A percentile compares a stretch with the other conserved stretches of the same genome.
These are phyloP conservation scores for Nasonia oneida DNA, from an alignment of 2,888 invertebrate genomes.

Conservation along the genomic window DNA sequence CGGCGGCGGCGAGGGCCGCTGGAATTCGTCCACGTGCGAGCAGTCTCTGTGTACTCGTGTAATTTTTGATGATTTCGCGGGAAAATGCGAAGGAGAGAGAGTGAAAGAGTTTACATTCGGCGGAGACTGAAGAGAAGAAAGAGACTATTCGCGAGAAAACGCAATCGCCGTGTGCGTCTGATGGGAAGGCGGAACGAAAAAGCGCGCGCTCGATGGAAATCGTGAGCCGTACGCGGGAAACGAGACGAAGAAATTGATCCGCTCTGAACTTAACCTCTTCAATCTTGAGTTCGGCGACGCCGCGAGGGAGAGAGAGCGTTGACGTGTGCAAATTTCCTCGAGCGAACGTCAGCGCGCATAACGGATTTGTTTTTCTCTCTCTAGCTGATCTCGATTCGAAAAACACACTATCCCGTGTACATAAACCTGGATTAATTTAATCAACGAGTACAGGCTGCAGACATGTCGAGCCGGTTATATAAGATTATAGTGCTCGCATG, in stretches of 20 bases:
- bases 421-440: too few species aligned
- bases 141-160: neutral
- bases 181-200: neutral
- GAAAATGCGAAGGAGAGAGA: too few species aligned
- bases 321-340: constrained; percentile 34
- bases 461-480: neutral
- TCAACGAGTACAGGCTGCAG: too few species aligned
- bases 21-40: neutral
- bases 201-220: constrained; percentile 42
- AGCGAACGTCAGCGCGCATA: neutral
- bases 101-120: too few species aligned
- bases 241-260: constrained; percentile 65
- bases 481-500: neutral
- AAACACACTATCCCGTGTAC: too few species aligned
- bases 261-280: constrained; percentile 59
- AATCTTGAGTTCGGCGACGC: constrained; percentile 42
- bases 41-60: neutral
- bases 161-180: neutral
- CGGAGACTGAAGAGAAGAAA: neutral
- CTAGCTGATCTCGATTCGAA: too few species aligned
- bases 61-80: too few species aligned
- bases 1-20: neutral
- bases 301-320: neutral
- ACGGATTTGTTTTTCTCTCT: neutral
- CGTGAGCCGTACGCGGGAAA: constrained; percentile 59